Conservation (phyloP, 2,888 invertebrate species). For the Gonocerus acuteangulatus region DNA sequence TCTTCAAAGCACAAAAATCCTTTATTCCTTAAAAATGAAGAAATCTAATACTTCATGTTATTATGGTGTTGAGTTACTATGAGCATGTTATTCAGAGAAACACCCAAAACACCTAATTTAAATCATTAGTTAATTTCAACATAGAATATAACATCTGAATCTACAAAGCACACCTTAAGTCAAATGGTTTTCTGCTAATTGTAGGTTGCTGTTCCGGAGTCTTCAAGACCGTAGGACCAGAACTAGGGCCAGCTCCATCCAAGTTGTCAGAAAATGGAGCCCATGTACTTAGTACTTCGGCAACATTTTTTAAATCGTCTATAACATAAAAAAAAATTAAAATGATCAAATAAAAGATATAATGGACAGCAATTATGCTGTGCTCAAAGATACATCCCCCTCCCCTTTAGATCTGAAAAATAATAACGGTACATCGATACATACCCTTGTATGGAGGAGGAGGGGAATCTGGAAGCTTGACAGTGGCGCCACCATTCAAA, state of each 20-base stretch:
- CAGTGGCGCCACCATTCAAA: slow-evolving; percentile 10
- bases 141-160: too few relatives aligned
- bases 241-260: slow-evolving; percentile 16
- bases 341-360: not conserved
- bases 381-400: not conserved
- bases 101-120: too few relatives aligned
- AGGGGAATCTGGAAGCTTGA: slow-evolving; percentile 38
- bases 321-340: not conserved
- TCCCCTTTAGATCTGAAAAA: not conserved
- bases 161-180: too few relatives aligned
- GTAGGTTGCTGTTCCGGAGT: not conserved
- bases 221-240: not conserved
- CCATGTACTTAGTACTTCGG: slow-evolving; percentile 8
- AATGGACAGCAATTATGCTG: not conserved
- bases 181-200: not conserved
- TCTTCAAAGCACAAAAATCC: too few relatives aligned
- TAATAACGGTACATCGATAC: not conserved
- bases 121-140: too few relatives aligned
- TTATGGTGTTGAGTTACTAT: too few relatives aligned
- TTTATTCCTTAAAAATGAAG: too few relatives aligned
- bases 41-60: too few relatives aligned
- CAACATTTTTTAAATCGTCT: not conserved
- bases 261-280: slow-evolving; percentile 14
- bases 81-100: too few relatives aligned
- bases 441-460: slow-evolving; percentile 38